phyloP scores from a whole-genome alignment of 2,888 invertebrate species.

The Melinaea menophilus region DNA sequence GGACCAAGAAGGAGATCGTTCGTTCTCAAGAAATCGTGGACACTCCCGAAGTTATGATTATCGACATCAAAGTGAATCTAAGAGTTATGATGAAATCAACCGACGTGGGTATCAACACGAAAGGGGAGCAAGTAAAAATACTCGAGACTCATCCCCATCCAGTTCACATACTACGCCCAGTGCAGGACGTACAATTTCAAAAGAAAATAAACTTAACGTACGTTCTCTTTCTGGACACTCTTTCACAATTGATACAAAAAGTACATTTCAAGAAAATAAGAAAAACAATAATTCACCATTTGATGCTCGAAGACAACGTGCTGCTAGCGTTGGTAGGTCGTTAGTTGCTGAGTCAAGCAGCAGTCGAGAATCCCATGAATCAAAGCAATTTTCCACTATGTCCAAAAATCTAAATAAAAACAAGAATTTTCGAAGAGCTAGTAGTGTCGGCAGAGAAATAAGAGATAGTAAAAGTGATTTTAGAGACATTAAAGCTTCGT shows the following conservation, averaged over 20 bases:
- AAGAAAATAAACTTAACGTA: slow-evolving; percentile 44
- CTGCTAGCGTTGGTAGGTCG: slow-evolving; percentile 62
- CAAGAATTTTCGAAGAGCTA: slow-evolving; percentile 49
- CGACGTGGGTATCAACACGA: slow-evolving; percentile 40
- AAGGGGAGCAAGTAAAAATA: slow-evolving; percentile 31
- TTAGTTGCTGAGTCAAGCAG: slow-evolving; percentile 30
- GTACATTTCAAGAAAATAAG: slow-evolving; percentile 55
- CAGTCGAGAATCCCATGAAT: slow-evolving; percentile 18
- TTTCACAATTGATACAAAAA: slow-evolving; percentile 62
- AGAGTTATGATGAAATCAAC: slow-evolving; percentile 36
- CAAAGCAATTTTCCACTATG: slow-evolving; percentile 14
- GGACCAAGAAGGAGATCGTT: slow-evolving; percentile 36
- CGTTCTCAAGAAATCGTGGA: slow-evolving; percentile 34
- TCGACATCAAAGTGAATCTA: slow-evolving; percentile 33
- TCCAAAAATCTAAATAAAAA: slow-evolving; percentile 29
- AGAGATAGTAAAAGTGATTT: slow-evolving; percentile 41
- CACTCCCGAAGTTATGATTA: slow-evolving; percentile 26
- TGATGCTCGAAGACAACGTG: slow-evolving; percentile 54
- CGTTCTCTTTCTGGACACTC: slow-evolving; percentile 47
- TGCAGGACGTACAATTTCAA: slow-evolving; percentile 9
- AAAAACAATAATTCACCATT: slow-evolving; percentile 36
- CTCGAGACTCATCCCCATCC: not conserved
- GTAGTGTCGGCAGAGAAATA: slow-evolving; percentile 58
- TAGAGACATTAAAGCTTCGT: slow-evolving; percentile 62
- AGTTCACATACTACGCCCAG: slow-evolving; percentile 7